Percentiles rank a stretch among this genome's conserved stretches.
Evolutionary conservation across 2,797 vertebrate species (phyloP).

Genomic region (Coregonus ussuriensis): DNA sequence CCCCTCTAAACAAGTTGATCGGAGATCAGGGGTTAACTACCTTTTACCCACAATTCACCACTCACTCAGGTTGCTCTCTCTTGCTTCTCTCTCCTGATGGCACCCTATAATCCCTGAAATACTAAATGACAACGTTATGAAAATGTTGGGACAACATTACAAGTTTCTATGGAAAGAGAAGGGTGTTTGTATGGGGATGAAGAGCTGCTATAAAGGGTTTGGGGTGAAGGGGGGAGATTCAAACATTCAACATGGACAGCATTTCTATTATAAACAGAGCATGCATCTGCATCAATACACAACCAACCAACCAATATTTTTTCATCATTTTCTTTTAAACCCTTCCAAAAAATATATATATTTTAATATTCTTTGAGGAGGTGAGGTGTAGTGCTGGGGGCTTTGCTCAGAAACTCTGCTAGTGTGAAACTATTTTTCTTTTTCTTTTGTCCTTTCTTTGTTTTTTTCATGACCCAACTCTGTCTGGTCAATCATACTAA

Average conservation of each 20-base stretch:
- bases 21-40: not conserved
- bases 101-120: not conserved
- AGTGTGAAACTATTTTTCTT: not conserved
- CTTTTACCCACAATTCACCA: not conserved
- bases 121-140: conserved; percentile 15
- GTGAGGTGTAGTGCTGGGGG: conserved; percentile 44
- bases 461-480: conserved; percentile 22
- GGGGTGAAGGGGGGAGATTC: conserved; percentile 13
- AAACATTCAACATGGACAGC: conserved; percentile 39
- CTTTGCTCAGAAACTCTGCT: conserved; percentile 51
- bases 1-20: not conserved
- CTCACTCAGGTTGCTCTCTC: not conserved
- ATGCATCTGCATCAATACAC: conserved; percentile 71
- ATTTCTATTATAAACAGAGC: conserved; percentile 64
- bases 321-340: conserved; percentile 62
- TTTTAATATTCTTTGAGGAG: conserved; percentile 39
- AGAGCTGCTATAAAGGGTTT: conserved; percentile 10
- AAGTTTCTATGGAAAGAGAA: not conserved
- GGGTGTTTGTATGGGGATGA: not conserved
- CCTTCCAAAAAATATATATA: conserved; percentile 65
- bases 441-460: not conserved
- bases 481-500: not conserved
- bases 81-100: not conserved
- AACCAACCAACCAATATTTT: conserved; percentile 62
- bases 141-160: not conserved